Percentiles rank a stretch among this genome's conserved stretches.
phyloP scores from a whole-genome alignment of 2,797 vertebrate genomes.

The Vespertilio murinus region DNA sequence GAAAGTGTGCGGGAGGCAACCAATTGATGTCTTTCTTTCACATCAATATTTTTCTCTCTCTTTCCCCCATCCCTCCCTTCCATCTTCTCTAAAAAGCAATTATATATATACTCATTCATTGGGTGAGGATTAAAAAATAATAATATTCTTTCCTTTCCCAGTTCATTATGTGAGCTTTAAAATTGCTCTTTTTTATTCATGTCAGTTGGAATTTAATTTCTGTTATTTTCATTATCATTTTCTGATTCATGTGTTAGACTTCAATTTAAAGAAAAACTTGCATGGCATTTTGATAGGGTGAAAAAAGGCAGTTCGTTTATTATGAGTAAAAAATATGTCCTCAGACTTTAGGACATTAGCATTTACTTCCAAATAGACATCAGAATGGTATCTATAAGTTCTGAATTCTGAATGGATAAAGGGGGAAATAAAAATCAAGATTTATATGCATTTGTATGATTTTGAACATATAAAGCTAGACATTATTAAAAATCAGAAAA shows the following conservation, averaged over 20 bases:
- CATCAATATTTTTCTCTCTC: too few relatives aligned
- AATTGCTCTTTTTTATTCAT: background rate
- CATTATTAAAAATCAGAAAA: background rate
- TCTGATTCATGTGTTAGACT: background rate
- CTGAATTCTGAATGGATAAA: background rate
- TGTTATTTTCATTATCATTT: conserved; percentile 17
- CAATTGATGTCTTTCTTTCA: too few relatives aligned
- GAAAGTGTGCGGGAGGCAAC: too few relatives aligned
- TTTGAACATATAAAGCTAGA: background rate
- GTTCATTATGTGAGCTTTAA: background rate
- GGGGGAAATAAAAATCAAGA: background rate
- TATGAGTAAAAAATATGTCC: background rate
- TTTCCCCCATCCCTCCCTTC: too few relatives aligned
- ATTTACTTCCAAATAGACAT: background rate
- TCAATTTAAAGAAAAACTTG: background rate
- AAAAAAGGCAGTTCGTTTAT: background rate
- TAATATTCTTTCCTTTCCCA: background rate
- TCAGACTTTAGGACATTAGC: background rate
- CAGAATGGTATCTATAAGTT: background rate
- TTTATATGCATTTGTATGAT: background rate
- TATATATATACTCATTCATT: too few relatives aligned
- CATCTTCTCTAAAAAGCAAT: too few relatives aligned
- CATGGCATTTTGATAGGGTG: background rate
- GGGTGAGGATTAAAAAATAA: too few relatives aligned
- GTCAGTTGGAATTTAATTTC: background rate